Percentiles rank a stretch among this genome's conserved stretches.
These are phyloP conservation scores for Schrankia costaestrigalis DNA, from an alignment of 2,888 invertebrate genomes.

Conservation along the genomic window DNA sequence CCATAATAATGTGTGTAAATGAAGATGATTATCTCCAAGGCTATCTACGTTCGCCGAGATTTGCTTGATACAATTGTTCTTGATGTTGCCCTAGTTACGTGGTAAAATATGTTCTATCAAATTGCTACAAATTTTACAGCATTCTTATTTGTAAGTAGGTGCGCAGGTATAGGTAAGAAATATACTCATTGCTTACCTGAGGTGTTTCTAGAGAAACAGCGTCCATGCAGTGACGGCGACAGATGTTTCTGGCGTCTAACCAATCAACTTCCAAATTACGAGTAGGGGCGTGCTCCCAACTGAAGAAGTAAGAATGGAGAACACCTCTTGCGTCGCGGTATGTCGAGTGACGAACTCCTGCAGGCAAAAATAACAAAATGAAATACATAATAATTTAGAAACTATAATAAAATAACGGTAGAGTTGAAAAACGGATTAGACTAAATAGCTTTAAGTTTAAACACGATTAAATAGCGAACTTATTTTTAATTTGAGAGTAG, in stretches of 20 bases:
- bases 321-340: conserved; percentile 94
- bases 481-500: no score
- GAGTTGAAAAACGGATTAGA: no score
- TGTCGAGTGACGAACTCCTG: conserved; percentile 92
- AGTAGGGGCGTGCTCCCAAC: conserved; percentile 93
- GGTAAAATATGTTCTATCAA: no score
- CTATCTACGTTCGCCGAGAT: conserved; percentile 19
- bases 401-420: no score
- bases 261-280: conserved; percentile 92
- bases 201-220: conserved; percentile 94
- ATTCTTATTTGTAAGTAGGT: no score
- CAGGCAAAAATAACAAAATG: background rate
- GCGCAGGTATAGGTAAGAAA: no score
- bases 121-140: no score
- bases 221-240: conserved; percentile 96
- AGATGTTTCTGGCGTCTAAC: conserved; percentile 94
- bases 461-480: no score
- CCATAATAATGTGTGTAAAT: conserved; percentile 26
- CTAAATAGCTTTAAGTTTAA: no score
- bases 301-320: conserved; percentile 95
- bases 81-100: conserved; percentile 14
- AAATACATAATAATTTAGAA: no score
- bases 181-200: no score
- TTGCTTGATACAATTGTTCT: conserved; percentile 19
- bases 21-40: conserved; percentile 31